These are phyloP conservation scores for Caenorhabditis becei DNA, from an alignment of 2,888 invertebrate species.

Conservation along the genomic window DNA sequence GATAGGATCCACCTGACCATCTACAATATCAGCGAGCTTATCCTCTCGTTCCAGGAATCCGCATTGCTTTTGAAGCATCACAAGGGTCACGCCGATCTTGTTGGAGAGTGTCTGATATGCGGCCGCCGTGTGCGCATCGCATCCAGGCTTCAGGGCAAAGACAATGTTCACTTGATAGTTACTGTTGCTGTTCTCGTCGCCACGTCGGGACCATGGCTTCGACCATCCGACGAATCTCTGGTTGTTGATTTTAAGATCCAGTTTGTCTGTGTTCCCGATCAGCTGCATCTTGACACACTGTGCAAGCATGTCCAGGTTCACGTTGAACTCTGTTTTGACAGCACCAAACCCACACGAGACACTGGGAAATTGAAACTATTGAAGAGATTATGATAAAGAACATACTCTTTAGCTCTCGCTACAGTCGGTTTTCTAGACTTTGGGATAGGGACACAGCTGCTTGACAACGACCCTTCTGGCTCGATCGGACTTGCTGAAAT, in stretches of 20 bases:
- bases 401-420: constrained; percentile 16
- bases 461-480: not conserved
- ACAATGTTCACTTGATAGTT: constrained; percentile 66
- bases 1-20: constrained; percentile 52
- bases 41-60: constrained; percentile 69
- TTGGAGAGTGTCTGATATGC: constrained; percentile 74
- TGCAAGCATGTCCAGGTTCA: constrained; percentile 73
- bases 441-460: not conserved
- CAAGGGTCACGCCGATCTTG: constrained; percentile 70
- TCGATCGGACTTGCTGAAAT: constrained; percentile 6
- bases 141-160: constrained; percentile 71
- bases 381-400: not conserved
- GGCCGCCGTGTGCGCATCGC: constrained; percentile 70
- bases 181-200: not conserved
- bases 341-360: not conserved
- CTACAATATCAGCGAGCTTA: constrained; percentile 50
- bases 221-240: constrained; percentile 76
- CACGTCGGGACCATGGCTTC: constrained; percentile 42
- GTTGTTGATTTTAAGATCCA: constrained; percentile 76
- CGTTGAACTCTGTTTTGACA: constrained; percentile 55
- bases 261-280: constrained; percentile 64
- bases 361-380: not conserved
- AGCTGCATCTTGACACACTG: constrained; percentile 71
- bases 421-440: constrained; percentile 21
- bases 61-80: constrained; percentile 69